A percentile compares a stretch with the other conserved stretches of the same genome.
phyloP scores from a whole-genome alignment of 2,797 vertebrate species.

The Cossypha polioptera region DNA sequence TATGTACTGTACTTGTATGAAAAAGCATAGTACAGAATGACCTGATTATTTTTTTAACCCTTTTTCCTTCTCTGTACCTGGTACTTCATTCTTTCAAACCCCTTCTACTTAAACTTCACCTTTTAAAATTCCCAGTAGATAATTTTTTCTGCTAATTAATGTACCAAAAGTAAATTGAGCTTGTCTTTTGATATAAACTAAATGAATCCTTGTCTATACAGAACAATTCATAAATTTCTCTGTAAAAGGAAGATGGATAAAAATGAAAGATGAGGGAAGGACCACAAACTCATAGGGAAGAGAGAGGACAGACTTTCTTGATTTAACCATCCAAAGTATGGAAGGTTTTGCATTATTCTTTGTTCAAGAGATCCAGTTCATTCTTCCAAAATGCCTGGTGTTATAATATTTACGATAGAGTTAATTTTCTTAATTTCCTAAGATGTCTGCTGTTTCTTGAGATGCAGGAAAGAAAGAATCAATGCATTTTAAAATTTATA shows the following conservation, averaged over 20 bases:
- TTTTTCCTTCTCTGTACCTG: not conserved
- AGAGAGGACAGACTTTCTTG: not conserved
- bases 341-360: not conserved
- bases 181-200: not conserved
- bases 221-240: not conserved
- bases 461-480: not conserved
- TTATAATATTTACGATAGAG: not conserved
- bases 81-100: not conserved
- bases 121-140: not conserved
- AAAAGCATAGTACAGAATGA: not conserved
- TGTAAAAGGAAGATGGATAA: not conserved
- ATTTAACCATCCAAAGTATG: not conserved
- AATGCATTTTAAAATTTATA: not conserved
- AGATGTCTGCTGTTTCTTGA: not conserved
- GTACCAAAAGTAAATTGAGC: not conserved
- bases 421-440: not conserved
- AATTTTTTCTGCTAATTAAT: not conserved
- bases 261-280: not conserved
- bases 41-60: not conserved
- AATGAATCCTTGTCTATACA: not conserved
- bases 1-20: not conserved
- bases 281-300: not conserved
- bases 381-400: not conserved
- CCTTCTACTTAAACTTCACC: not conserved
- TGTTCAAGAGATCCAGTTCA: not conserved